Percentiles rank a stretch among this genome's conserved stretches.
phyloP scores from a whole-genome alignment of 53 echinoderm and acorn worm genomes.

The Temnopleurus reevesii region DNA sequence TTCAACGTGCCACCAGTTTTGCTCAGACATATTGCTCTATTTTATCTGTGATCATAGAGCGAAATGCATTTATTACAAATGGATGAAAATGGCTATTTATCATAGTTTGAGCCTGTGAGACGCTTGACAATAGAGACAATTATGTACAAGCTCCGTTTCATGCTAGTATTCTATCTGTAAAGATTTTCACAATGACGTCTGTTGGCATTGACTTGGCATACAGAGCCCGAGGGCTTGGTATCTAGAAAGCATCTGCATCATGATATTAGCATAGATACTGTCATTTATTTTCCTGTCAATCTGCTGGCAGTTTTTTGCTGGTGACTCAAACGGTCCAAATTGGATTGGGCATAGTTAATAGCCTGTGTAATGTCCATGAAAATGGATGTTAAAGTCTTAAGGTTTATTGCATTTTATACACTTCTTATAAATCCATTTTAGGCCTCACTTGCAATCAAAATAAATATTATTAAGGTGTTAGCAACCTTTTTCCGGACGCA shows the following conservation, averaged over 20 bases:
- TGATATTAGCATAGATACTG: not conserved
- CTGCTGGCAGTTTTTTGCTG: not conserved
- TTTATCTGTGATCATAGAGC: not conserved
- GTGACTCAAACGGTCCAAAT: not conserved
- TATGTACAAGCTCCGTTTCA: not conserved
- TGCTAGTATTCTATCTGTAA: not conserved
- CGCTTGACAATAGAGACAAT: slow-evolving; percentile 17
- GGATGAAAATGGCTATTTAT: not conserved
- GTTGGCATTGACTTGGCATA: not conserved
- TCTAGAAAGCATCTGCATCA: not conserved
- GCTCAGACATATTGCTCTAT: not conserved
- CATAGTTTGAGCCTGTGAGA: not conserved
- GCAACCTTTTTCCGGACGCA: too few species aligned
- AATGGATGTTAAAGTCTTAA: not conserved
- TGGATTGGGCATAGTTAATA: not conserved
- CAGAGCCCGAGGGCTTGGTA: not conserved
- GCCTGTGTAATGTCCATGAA: not conserved
- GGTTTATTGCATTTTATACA: too few species aligned
- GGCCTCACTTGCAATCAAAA: too few species aligned
- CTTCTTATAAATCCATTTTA: too few species aligned
- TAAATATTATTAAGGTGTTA: too few species aligned
- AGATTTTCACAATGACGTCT: not conserved
- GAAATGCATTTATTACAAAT: not conserved
- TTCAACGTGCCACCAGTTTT: not conserved
- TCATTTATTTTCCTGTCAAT: not conserved